Evolutionary conservation across 2,797 vertebrate genomes (phyloP), one percentile per base, ranked within the genome.

Genomic region (Propithecus deckenii): DNA sequence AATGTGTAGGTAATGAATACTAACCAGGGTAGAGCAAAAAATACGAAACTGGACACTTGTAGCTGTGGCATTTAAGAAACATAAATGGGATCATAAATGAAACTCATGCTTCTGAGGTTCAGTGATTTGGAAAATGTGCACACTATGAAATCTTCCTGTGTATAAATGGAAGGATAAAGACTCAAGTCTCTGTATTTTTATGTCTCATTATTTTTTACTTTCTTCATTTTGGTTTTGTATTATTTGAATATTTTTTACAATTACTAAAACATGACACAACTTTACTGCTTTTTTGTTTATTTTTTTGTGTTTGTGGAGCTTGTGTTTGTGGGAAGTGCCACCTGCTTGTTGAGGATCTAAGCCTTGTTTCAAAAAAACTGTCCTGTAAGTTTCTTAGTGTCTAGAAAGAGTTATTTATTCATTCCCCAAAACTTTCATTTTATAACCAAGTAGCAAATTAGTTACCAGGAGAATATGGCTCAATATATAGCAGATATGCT

Each of bases 1-100:
- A 86, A 85, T 48, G 92, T 75, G 48, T 41, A 94, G 67, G 57
- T 61, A 94, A 85, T 86, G 81, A 95, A 93, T 81, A 87, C 65
- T 76, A 94, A 96, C 23, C 71, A 63, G 52, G 12, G 76, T 20
- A 84, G 75, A 95, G 80, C 23, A 50, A 72, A 97, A 86, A 28
- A 50, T 76, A 9, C 43, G 30, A 23, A 96, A 89, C 32, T 81
- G n/a, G 71, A 71, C 71, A 69, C 63, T 41, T 81, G 86, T 93
- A 71, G 38, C 88, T 15, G 7, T 89, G 75, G 86, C 43, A 35
- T 91, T 89, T 96, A 96, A 75, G 81, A 96, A 91, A 57, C 32
- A 14, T 25, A 50, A 74, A 75, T 78, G 43, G 20, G 8, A 59
- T 80, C 61, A 38, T 93, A 95, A 95, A 89, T 9, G 84, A 75